Conservation (phyloP, 2,888 invertebrate species). For the Cheilosia vernalis region DNA sequence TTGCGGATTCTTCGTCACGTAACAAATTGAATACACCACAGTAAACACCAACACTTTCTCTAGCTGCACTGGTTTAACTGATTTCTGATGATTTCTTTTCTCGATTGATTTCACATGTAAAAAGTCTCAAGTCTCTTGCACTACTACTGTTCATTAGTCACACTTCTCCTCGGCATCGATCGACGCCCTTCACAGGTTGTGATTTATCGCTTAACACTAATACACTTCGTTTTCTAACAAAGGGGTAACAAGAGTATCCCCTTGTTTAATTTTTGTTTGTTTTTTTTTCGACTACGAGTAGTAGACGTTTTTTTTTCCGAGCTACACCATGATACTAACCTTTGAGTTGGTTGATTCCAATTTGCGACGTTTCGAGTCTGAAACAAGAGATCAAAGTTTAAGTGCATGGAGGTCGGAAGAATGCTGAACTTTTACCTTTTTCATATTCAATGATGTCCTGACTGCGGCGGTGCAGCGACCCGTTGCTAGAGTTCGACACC, state of each 20-base stretch:
- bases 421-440: conserved; percentile 84
- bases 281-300: conserved; percentile 49
- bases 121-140: conserved; percentile 56
- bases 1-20: background rate
- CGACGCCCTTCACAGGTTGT: conserved; percentile 25
- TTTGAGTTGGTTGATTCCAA: conserved; percentile 91
- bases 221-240: conserved; percentile 54
- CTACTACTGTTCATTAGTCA: conserved; percentile 20
- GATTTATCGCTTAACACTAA: conserved; percentile 62
- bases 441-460: conserved; percentile 86
- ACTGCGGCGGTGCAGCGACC: conserved; percentile 84
- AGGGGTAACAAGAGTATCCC: conserved; percentile 58
- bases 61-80: background rate
- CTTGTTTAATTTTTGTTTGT: conserved; percentile 27
- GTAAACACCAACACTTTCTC: conserved; percentile 37
- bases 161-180: background rate
- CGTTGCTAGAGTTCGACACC: conserved; percentile 85
- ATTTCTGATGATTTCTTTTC: background rate
- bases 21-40: conserved; percentile 16
- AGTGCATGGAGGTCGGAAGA: background rate
- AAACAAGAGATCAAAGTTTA: conserved; percentile 29
- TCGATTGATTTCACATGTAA: conserved; percentile 3
- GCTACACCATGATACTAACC: conserved; percentile 90
- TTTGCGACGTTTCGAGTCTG: conserved; percentile 93
- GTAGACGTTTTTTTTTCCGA: conserved; percentile 52